Evolutionary conservation across 2,888 invertebrate species (phyloP), one percentile per base, ranked within the genome.

Genomic region (Leptinotarsa rubiginosa): DNA sequence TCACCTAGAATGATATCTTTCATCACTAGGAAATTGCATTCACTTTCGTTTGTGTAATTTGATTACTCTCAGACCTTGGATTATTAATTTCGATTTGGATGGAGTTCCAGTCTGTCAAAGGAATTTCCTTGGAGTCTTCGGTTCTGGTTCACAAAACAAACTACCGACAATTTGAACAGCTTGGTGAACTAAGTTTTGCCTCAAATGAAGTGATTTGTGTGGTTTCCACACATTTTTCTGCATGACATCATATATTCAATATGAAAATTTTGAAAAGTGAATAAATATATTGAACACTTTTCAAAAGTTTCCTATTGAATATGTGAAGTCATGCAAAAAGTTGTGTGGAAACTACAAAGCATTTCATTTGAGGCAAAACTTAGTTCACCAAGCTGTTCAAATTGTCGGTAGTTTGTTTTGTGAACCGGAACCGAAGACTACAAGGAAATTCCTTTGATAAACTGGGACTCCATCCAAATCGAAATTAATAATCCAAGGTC

Each of bases 11-110:
- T 47, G 67, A 69, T 69, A 73, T 73, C 73, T 73, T 69, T 69
- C 73, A 56, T 65, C 74, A 68, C 62, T 67, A 71, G 74, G 68
- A 74, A 74, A 74, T 74, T 71, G 68, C 70, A 64, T 68, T 74
- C 20, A 64, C 74, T 74, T 74, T 74, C 64, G 70, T 74, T 74
- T 74, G 70, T 70, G 65, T 66, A 56, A 64, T 74, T 70, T 74
- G 70, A 73, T 73, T 73, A 47, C 69, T 68, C 50, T 25, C 59
- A 62, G 66, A 59, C 72, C 72, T 72, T 72, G 72, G 50, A 50
- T 62, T 31, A 31, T 31, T 25, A 31, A 31, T 4, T 31, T 62
- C 62, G 56, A 18, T 20, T 22, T 56, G 5, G 59, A 25, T 15
- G 4, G 22, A 59, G 16, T 59, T 15, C 25, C 25, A 16, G n/a